These are phyloP conservation scores for Diplodus puntazzo DNA, from an alignment of 2,797 vertebrate genomes.

Conservation along the genomic window DNA sequence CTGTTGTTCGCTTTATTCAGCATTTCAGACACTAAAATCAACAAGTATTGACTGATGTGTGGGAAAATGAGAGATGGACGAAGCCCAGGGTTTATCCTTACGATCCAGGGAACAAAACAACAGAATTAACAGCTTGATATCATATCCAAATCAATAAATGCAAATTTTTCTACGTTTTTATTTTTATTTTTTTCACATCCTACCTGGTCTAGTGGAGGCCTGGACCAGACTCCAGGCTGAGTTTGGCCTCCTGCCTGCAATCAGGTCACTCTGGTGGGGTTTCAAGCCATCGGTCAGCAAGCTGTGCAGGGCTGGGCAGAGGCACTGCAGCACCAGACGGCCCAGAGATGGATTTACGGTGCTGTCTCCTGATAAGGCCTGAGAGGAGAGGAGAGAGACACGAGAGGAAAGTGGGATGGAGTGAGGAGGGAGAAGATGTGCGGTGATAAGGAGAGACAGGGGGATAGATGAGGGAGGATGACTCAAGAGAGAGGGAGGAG, in stretches of 20 bases:
- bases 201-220: conserved; percentile 92
- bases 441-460: conserved; percentile 44
- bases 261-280: conserved; percentile 95
- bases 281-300: conserved; percentile 94
- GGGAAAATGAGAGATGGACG: conserved; percentile 28
- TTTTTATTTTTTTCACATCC: not conserved
- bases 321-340: conserved; percentile 91
- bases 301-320: conserved; percentile 91
- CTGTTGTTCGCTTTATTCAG: conserved; percentile 59
- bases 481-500: conserved; percentile 29
- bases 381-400: conserved; percentile 32
- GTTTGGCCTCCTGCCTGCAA: conserved; percentile 92
- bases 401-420: conserved; percentile 37
- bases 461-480: conserved; percentile 37
- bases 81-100: conserved; percentile 36
- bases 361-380: conserved; percentile 96
- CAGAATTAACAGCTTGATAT: conserved; percentile 1
- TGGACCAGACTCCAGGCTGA: conserved; percentile 95
- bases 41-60: conserved; percentile 44
- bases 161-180: not conserved
- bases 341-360: conserved; percentile 93
- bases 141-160: not conserved
- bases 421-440: conserved; percentile 40
- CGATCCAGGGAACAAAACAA: not conserved
- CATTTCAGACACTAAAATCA: conserved; percentile 55